Evolutionary conservation across 2,888 invertebrate species (phyloP), one percentile per base, ranked within the genome.

Genomic region (Biston betularia): DNA sequence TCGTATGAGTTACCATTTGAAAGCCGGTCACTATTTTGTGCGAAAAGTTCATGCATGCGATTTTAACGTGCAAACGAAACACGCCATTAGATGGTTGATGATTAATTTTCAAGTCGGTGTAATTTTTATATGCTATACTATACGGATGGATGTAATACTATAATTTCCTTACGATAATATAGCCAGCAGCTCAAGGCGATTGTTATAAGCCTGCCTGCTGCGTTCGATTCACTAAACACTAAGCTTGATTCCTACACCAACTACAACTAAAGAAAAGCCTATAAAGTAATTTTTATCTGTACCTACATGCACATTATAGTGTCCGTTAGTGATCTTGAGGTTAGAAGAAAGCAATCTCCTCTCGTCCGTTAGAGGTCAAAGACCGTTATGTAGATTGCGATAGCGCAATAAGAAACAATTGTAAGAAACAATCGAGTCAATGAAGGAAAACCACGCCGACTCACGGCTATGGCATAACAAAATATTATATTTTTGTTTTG

Each of bases 371-470:
- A 57, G 58, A 69, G 68, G 66, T 66, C 67, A 65, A 45, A 54
- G 56, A 52, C 60, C 67, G 63, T 68, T 48, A 61, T 42, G 53
- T 38, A 38, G 48, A 61, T 58, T 65, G 46, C 46, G 66, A 57
- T 63, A 56, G 55, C 45, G 44, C 63, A 66, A 68, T 62, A 64
- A 71, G 61, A 65, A 70, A 63, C 65, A 67, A 71, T 70, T 70
- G n/a, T 62, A 64, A 71, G 61, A 65, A 70, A 63, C 65, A 67
- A 71, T 70, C 69, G 71, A 52, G 50, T 60, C 63, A 69, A 67
- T 65, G 15, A 63, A 70, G 50, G 58, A 63, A 67, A 63, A 63
- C 63, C 38, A 15, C 52, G 38, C 15, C 56, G 46, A 38, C 46
- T 35, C 50, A 9, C 58, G 44, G 35, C 35, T 45, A 55, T 55